phyloP scores from a whole-genome alignment of 2,888 invertebrate species.

The Pecten maximus region DNA sequence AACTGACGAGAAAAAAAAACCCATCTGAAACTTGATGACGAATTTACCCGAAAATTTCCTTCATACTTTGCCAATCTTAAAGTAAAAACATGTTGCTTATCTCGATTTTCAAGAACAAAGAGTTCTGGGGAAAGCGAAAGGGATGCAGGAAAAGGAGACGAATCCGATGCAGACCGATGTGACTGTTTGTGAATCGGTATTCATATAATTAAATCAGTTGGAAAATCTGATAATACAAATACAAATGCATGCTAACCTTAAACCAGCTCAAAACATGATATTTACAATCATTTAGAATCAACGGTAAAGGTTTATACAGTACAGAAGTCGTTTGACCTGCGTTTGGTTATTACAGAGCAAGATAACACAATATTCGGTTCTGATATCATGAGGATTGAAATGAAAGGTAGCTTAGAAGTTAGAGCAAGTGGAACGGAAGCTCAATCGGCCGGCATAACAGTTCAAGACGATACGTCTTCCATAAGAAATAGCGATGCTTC shows the following conservation, averaged over 20 bases:
- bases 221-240: not conserved
- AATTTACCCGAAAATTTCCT: not conserved
- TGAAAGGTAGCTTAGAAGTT: too few species aligned
- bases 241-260: constrained; percentile 1
- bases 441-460: too few species aligned
- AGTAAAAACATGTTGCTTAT: not conserved
- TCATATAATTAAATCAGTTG: not conserved
- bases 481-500: too few species aligned
- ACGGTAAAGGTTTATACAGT: not conserved
- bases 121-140: not conserved
- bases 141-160: not conserved
- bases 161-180: not conserved
- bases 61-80: not conserved
- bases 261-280: not conserved
- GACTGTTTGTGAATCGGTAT: not conserved
- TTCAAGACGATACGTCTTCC: too few species aligned
- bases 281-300: not conserved
- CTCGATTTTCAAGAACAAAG: not conserved
- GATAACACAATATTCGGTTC: not conserved
- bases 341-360: not conserved
- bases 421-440: too few species aligned
- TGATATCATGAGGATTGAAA: not conserved
- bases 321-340: not conserved
- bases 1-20: not conserved
- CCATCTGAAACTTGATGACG: not conserved